Conservation (phyloP, 2,888 invertebrate species). For the Mayetiola destructor region DNA sequence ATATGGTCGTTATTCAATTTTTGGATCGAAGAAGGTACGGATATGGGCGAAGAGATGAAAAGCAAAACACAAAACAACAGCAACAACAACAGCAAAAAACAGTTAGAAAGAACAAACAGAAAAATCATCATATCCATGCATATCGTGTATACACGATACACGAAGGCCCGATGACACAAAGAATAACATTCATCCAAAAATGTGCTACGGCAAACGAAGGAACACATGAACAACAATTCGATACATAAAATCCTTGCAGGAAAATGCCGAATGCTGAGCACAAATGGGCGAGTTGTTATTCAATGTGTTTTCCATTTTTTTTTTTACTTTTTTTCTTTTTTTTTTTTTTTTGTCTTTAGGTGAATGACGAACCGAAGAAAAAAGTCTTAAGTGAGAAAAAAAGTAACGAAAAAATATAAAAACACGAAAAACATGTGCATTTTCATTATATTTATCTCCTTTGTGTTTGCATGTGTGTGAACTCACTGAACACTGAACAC, state of each 20-base stretch:
- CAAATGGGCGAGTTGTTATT: too few relatives aligned
- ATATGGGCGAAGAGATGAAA: not conserved
- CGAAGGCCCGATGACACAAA: not conserved
- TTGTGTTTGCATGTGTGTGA: constrained; percentile 1
- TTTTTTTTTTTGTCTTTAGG: not conserved
- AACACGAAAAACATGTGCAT: constrained; percentile 12
- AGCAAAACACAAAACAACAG: not conserved
- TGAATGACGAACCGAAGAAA: not conserved
- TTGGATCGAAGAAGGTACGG: not conserved
- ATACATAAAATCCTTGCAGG: constrained; percentile 2
- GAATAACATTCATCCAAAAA: constrained; percentile 1
- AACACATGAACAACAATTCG: not conserved
- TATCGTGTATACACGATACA: not conserved
- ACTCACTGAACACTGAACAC: too few relatives aligned
- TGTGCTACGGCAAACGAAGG: not conserved
- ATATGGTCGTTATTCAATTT: constrained; percentile 8
- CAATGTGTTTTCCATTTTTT: too few relatives aligned
- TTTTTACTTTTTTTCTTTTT: not conserved
- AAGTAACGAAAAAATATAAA: not conserved
- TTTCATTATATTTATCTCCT: constrained; percentile 7
- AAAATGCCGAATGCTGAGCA: too few relatives aligned
- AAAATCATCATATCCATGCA: not conserved
- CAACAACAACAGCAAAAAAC: too few relatives aligned
- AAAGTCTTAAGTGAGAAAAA: not conserved
- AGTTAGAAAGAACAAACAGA: not conserved